Percentiles rank a stretch among this genome's conserved stretches.
Conservation (phyloP, 2,797 vertebrate species). For the Meda fulgida region DNA sequence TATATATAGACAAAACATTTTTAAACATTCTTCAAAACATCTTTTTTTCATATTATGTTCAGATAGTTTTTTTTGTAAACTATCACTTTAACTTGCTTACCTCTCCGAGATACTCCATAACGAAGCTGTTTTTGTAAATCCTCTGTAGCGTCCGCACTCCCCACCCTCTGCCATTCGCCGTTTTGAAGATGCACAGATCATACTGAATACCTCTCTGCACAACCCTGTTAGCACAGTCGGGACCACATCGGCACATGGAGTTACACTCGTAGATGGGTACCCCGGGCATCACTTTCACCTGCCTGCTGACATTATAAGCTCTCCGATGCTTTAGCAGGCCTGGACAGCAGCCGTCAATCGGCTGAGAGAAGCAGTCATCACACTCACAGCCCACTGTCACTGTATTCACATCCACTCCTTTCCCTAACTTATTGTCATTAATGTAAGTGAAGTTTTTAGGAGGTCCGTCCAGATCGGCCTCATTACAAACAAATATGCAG, state of each 20-base stretch:
- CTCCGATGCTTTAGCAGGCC: constrained; percentile 84
- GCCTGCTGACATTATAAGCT: constrained; percentile 86
- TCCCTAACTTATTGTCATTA: constrained; percentile 86
- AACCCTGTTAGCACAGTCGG: constrained; percentile 87
- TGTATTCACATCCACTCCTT: constrained; percentile 80
- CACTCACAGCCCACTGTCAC: constrained; percentile 88
- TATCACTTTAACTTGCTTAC: constrained; percentile 68
- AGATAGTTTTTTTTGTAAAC: background rate
- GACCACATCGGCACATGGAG: constrained; percentile 82
- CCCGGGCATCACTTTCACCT: constrained; percentile 83
- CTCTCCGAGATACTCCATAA: constrained; percentile 96
- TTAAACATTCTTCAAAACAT: background rate
- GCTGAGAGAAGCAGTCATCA: constrained; percentile 80
- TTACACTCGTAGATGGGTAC: constrained; percentile 93
- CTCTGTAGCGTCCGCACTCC: constrained; percentile 87
- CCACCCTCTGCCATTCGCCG: constrained; percentile 88
- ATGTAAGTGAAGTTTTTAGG: constrained; percentile 88
- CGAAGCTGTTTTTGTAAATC: constrained; percentile 88
- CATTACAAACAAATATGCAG: constrained; percentile 84
- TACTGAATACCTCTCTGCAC: constrained; percentile 91
- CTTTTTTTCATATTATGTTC: background rate
- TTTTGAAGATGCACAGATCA: constrained; percentile 92
- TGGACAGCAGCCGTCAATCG: constrained; percentile 83
- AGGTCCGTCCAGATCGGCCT: constrained; percentile 89
- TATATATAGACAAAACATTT: too few relatives aligned